These are phyloP conservation scores for Drosophila paramelanica DNA, from an alignment of 2,888 invertebrate species.

Conservation along the genomic window DNA sequence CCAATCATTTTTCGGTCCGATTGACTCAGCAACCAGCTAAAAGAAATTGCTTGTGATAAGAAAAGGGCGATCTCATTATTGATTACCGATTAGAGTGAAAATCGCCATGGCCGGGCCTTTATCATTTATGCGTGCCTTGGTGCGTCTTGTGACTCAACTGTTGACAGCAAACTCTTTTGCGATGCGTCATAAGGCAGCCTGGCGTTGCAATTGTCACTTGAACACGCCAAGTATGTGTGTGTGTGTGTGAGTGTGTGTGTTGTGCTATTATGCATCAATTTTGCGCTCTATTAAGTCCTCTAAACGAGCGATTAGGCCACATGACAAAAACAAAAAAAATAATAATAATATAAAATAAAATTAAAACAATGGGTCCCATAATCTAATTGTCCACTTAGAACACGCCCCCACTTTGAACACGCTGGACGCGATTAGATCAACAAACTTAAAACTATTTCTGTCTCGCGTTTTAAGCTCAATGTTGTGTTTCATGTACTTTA, in stretches of 20 bases:
- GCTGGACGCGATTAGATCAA: slow-evolving; percentile 43
- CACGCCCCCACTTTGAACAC: neutral
- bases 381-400: slow-evolving; percentile 27
- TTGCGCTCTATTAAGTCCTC: slow-evolving; percentile 71
- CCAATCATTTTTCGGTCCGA: slow-evolving; percentile 11
- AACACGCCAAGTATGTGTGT: slow-evolving; percentile 30
- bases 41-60: slow-evolving; percentile 11
- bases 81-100: slow-evolving; percentile 18
- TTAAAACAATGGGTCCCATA: slow-evolving; percentile 39
- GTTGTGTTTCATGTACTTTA: slow-evolving; percentile 22
- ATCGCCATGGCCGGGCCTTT: neutral
- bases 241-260: neutral
- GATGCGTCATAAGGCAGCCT: slow-evolving; percentile 45
- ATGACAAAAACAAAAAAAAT: slow-evolving; percentile 5
- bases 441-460: slow-evolving; percentile 42
- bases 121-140: slow-evolving; percentile 11
- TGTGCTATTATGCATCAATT: slow-evolving; percentile 60
- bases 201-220: slow-evolving; percentile 38
- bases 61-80: neutral
- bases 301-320: slow-evolving; percentile 51
- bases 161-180: neutral
- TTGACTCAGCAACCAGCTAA: slow-evolving; percentile 26
- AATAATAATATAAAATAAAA: slow-evolving; percentile 4
- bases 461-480: slow-evolving; percentile 43
- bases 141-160: slow-evolving; percentile 34